These are phyloP conservation scores for Menidia menidia DNA, from an alignment of 2,797 vertebrate genomes.

Conservation along the genomic window DNA sequence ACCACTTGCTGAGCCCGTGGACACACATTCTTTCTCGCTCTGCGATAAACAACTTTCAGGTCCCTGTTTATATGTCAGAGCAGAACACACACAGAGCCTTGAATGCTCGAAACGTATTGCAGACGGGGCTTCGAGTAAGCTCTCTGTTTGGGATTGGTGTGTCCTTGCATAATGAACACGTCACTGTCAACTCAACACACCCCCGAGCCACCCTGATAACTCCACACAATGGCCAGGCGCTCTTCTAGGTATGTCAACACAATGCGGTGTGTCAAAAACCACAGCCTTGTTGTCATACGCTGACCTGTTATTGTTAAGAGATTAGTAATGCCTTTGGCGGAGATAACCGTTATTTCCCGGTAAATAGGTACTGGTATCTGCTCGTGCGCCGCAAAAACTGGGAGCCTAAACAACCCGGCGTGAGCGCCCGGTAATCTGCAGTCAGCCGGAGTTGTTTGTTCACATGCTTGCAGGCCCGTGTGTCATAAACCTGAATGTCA, in stretches of 20 bases:
- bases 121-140: conserved; percentile 17
- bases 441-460: conserved; percentile 8
- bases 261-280: conserved; percentile 15
- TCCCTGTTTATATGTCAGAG: conserved; percentile 40
- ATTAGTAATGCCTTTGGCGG: conserved; percentile 17
- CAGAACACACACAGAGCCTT: neutral
- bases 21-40: conserved; percentile 11
- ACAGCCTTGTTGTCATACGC: conserved; percentile 24
- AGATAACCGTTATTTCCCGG: conserved; percentile 12
- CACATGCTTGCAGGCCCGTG: conserved; percentile 3
- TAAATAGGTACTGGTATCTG: conserved; percentile 26
- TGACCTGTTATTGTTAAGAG: conserved; percentile 12
- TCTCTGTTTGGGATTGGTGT: conserved; percentile 2
- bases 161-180: neutral
- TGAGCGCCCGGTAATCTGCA: neutral
- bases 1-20: neutral
- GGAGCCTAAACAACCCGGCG: conserved; percentile 20
- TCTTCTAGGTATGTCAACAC: conserved; percentile 48
- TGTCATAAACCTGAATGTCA: conserved; percentile 55
- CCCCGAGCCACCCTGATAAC: conserved; percentile 13
- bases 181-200: conserved; percentile 36
- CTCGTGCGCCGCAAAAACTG: conserved; percentile 22
- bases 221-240: conserved; percentile 42
- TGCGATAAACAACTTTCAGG: conserved; percentile 9
- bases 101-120: conserved; percentile 40